phyloP scores from a whole-genome alignment of 2,888 invertebrate species.

The Melangyna quadrimaculata region DNA sequence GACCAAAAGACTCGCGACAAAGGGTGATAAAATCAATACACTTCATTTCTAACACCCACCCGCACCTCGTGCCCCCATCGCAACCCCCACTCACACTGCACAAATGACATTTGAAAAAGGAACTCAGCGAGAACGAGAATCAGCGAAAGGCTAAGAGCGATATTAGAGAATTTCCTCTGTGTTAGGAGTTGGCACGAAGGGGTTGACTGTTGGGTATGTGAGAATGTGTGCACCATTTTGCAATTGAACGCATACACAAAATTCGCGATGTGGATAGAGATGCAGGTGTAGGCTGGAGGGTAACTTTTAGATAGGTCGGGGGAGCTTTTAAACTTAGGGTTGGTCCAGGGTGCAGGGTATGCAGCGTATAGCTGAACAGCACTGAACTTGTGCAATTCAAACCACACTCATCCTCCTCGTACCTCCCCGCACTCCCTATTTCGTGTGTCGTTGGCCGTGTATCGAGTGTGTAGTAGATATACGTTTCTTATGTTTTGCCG shows the following conservation, averaged over 20 bases:
- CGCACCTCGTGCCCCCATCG: neutral
- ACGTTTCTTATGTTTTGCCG: constrained; percentile 64
- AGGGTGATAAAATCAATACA: constrained; percentile 72
- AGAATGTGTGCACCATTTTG: constrained; percentile 63
- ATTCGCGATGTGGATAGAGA: neutral
- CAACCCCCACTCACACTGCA: constrained; percentile 12
- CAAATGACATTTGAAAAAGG: constrained; percentile 71
- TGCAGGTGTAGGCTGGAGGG: constrained; percentile 15
- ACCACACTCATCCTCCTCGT: constrained; percentile 53
- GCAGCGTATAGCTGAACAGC: constrained; percentile 43
- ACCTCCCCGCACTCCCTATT: neutral
- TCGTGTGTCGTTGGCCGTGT: neutral
- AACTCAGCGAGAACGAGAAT: constrained; percentile 61
- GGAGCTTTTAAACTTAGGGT: constrained; percentile 1
- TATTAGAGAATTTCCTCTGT: constrained; percentile 69
- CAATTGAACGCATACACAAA: constrained; percentile 64
- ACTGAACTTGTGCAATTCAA: constrained; percentile 68
- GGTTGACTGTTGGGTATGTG: constrained; percentile 67
- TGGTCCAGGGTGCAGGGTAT: constrained; percentile 2
- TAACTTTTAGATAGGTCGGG: constrained; percentile 7
- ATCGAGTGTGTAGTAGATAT: constrained; percentile 30
- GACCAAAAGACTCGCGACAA: constrained; percentile 70
- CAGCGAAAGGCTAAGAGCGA: constrained; percentile 69
- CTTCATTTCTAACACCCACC: constrained; percentile 66
- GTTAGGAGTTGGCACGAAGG: constrained; percentile 25